phyloP scores from a whole-genome alignment of 2,113 vertebrate genomes.

The Gavialis gangeticus region DNA sequence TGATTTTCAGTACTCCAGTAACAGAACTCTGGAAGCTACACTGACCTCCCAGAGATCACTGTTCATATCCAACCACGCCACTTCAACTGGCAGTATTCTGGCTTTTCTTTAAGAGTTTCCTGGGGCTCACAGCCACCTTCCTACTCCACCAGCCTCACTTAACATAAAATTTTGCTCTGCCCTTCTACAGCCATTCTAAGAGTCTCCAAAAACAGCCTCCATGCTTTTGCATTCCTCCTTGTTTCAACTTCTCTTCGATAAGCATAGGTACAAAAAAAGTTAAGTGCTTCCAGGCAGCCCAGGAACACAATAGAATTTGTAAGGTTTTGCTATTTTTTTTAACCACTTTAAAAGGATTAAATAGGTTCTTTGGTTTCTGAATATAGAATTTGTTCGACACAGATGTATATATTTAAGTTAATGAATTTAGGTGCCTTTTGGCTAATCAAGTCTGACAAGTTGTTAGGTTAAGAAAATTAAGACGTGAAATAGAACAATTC shows the following conservation, averaged over 20 bases:
- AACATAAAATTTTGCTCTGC: not conserved
- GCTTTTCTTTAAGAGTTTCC: not conserved
- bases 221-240: not conserved
- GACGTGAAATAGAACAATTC: conserved; percentile 30
- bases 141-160: not conserved
- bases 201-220: conserved; percentile 14
- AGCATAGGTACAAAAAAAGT: conserved; percentile 35
- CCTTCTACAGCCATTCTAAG: not conserved
- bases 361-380: conserved; percentile 40
- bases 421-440: conserved; percentile 51
- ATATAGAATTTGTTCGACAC: conserved; percentile 26
- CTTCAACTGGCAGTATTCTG: not conserved
- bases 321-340: conserved; percentile 23
- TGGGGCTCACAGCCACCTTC: not conserved
- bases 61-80: not conserved
- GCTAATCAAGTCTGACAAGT: conserved; percentile 65
- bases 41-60: not conserved
- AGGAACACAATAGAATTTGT: accelerated
- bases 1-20: not conserved
- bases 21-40: not conserved
- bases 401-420: conserved; percentile 47
- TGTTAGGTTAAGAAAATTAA: conserved; percentile 65
- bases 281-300: conserved; percentile 47
- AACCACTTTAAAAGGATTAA: conserved; percentile 46
- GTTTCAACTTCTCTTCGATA: conserved; percentile 13